A percentile compares a stretch with the other conserved stretches of the same genome.
phyloP scores from a whole-genome alignment of 2,888 invertebrate species.

The Ectemnius continuus region DNA sequence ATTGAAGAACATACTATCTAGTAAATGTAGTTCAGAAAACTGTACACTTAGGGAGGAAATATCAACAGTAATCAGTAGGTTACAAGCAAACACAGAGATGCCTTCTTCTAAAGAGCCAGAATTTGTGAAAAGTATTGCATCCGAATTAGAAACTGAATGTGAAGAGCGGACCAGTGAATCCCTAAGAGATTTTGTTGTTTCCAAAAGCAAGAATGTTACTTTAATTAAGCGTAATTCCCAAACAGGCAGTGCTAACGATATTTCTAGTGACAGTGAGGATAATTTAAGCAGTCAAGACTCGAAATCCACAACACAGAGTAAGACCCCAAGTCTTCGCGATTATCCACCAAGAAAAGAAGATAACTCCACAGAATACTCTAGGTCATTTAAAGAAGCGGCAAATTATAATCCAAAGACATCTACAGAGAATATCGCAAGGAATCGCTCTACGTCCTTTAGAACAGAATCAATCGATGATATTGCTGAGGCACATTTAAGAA shows the following conservation, averaged over 20 bases:
- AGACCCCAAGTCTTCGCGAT: conserved; percentile 67
- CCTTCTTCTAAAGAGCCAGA: conserved; percentile 21
- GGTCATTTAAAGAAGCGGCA: conserved; percentile 37
- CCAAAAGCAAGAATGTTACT: conserved; percentile 48
- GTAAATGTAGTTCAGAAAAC: conserved; percentile 67
- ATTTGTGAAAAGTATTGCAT: conserved; percentile 52
- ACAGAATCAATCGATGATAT: conserved; percentile 30
- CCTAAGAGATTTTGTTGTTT: conserved; percentile 53
- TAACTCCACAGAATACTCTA: conserved; percentile 40
- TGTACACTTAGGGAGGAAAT: conserved; percentile 67
- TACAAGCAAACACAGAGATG: conserved; percentile 57
- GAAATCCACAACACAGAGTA: conserved; percentile 60
- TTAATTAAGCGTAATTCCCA: conserved; percentile 28
- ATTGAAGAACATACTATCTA: conserved; percentile 40
- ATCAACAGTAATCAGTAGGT: conserved; percentile 61
- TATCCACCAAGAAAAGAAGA: conserved; percentile 73
- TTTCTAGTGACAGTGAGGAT: conserved; percentile 50
- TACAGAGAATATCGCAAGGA: conserved; percentile 24
- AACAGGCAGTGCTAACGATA: conserved; percentile 30
- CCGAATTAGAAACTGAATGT: conserved; percentile 54
- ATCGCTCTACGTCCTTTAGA: conserved; percentile 21
- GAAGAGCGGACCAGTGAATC: conserved; percentile 50
- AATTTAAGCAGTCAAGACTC: conserved; percentile 60
- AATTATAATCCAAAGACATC: conserved; percentile 15
- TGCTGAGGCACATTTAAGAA: conserved; percentile 19